Base-by-base conservation (phyloP, 2,797 vertebrate genomes). In the Eurystomus glaucurus region DNA sequence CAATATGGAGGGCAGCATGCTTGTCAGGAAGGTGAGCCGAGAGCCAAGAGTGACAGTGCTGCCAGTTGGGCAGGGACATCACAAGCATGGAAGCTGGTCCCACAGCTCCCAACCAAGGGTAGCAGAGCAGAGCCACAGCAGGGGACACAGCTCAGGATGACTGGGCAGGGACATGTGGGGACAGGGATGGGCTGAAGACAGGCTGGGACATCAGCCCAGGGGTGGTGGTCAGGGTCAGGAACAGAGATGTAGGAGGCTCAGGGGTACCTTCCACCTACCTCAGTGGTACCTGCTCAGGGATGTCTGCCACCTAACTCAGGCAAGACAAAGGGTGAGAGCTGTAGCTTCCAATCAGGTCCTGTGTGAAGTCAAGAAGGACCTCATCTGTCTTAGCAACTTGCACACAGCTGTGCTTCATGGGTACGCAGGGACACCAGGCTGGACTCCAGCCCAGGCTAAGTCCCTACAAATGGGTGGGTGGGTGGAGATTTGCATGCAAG, bases 1-100 rank as follows among this genome's bases (percentile, higher is more conserved):
- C 46, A 28, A 7, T 14, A 25, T 23, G 51, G 16, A 28, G 11
- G 19, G 72, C 45, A 69, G 9, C 0, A 0, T 29, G 20, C 5
- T 61, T 54, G 10, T n/a, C 46, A 43, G 1, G 4, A 15, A 20
- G 6, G 4, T 0, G 2, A 83, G 25, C 5, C 3, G 7, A 60
- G 37, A 77, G 25, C 7, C 2, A 1, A 29, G 15, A 2, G 11
- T 3, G 11, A 21, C 3, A 12, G 37, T 1, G 29, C 0, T 28
- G 16, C 15, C 41, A 52, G 21, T 7, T 43, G 17, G 17, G 6
- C 72, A 69, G 14, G 25, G 26, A 55, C 12, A 18, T 57, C 41
- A 48, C 20, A 20, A 69, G 10, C 10, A 4, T 4, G 21, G 31
- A 15, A 81, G 2, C 22, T 31, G 17, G 33, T 58, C 23, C 76